Conservation (phyloP, 2,888 invertebrate species). For the Pyrocoelia pectoralis region DNA sequence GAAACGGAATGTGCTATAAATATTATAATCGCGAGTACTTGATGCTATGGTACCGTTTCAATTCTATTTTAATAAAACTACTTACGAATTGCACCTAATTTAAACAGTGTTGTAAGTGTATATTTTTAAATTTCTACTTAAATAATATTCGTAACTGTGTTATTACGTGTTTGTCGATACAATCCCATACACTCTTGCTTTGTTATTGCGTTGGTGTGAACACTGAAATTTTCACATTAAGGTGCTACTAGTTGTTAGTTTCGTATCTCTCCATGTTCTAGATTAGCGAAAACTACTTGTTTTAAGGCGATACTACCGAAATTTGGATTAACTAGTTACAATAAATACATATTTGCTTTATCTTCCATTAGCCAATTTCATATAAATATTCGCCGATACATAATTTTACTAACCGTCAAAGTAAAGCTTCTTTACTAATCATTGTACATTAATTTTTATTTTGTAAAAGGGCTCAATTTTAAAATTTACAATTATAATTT, state of each 20-base stretch:
- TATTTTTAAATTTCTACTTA: background rate
- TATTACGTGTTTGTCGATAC: background rate
- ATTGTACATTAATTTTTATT: background rate
- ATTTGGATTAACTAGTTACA: background rate
- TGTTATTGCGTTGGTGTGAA: background rate
- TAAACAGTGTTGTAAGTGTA: too few species aligned
- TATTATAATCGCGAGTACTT: too few species aligned
- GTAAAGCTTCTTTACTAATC: background rate
- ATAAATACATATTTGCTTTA: background rate
- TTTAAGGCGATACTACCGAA: background rate
- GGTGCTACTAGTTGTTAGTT: constrained; percentile 19
- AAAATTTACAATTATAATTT: background rate
- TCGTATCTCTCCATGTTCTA: background rate
- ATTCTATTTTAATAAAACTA: too few species aligned
- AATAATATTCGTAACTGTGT: background rate
- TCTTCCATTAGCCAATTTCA: too few species aligned
- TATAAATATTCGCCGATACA: too few species aligned
- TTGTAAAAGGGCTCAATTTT: background rate
- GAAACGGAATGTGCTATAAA: too few species aligned
- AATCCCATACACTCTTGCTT: background rate
- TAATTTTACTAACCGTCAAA: background rate
- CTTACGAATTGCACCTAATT: too few species aligned
- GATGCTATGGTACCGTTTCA: too few species aligned
- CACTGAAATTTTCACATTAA: background rate
- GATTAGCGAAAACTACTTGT: background rate